Base-by-base conservation (phyloP, 2,797 vertebrate species). In the Galaxias olidus region DNA sequence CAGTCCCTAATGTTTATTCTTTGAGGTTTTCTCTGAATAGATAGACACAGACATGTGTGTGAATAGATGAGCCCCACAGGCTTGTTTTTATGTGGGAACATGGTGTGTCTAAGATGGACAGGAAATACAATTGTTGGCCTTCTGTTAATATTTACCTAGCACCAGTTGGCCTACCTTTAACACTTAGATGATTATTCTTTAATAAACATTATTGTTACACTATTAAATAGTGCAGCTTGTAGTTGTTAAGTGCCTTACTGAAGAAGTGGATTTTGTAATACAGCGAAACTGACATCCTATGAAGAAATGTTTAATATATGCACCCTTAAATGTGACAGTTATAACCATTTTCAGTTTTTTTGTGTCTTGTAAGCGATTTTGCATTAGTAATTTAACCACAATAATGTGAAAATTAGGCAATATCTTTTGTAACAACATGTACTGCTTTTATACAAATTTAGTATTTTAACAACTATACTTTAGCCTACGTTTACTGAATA, bases 271-370 rank as follows among this genome's bases (percentile, higher is more conserved):
- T 60, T 69, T 80, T 46, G 30, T 77, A 75, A 80, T 66, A 65
- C 10, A n/a, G 55, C 48, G 9, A 68, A 71, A 65, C 40, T 19
- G 19, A 48, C 42, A 15, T 18, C 30, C 8, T 30, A 10, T 14
- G 15, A 60, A 47, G 40, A 10, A 49, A 60, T 13, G 10, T 48
- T 8, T 44, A 30, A 3, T n/a, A 84, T 65, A 71, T 71, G 56
- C 65, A 76, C 79, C 83, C 77, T 74, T 56, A 73, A 86, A 87
- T 88, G 84, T 88, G 84, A 85, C 44, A 43, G 68, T 42, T 64
- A 64, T 82, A 81, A 71, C 61, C 17, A 72, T 46, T 59, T 68
- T 56, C 59, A 63, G 7, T 73, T 57, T 9, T 69, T 50, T 47
- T 60, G 13, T 45, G 12, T 19, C 30, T 20, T 19, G 57, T 42